A percentile compares a stretch with the other conserved stretches of the same genome.
phyloP scores from a whole-genome alignment of 2,888 invertebrate genomes.

The Nemoura dubitans region DNA sequence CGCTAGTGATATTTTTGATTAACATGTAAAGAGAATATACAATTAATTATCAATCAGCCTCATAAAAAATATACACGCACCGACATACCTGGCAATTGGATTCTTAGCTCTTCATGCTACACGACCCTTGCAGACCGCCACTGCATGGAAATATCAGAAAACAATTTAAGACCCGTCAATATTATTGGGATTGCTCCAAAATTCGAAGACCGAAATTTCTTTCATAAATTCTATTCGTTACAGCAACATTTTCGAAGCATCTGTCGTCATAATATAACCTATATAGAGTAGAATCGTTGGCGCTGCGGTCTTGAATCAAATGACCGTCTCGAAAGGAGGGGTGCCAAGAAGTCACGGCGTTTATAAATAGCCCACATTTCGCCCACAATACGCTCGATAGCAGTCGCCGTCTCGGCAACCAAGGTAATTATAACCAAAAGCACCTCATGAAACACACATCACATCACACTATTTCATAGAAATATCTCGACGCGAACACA shows the following conservation, averaged over 20 bases:
- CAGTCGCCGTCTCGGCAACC: constrained; percentile 25
- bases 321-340: constrained; percentile 15
- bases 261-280: not conserved
- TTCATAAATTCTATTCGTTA: not conserved
- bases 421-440: not conserved
- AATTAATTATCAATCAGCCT: no score
- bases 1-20: no score
- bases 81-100: no score
- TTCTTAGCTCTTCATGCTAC: not conserved
- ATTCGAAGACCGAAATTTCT: not conserved
- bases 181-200: not conserved
- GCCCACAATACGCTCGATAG: constrained; percentile 39
- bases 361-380: constrained; percentile 29
- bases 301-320: not conserved
- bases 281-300: not conserved
- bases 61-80: no score
- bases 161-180: not conserved
- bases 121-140: not conserved
- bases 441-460: not conserved
- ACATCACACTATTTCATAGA: not conserved
- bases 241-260: not conserved
- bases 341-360: constrained; percentile 25
- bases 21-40: no score
- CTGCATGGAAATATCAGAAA: not conserved
- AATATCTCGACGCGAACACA: not conserved